Base-by-base conservation (phyloP, 2,113 vertebrate genomes). In the Eulemur macaco region DNA sequence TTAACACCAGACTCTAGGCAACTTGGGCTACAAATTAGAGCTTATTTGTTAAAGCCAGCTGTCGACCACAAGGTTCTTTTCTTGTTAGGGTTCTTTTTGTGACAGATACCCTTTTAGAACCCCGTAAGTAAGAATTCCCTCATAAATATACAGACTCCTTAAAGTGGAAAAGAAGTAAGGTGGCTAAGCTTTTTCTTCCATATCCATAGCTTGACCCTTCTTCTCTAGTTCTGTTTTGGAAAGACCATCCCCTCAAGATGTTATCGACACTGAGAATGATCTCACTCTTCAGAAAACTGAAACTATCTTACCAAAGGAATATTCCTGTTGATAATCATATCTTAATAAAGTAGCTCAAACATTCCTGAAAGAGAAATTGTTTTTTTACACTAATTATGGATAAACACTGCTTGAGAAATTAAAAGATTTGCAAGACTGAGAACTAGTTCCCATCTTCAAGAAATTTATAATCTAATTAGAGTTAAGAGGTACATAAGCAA, bases 271-370 rank as follows among this genome's bases (percentile, higher is more conserved):
- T 58, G 56, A 23, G 23, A 64, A 29, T 56, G 29, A 89, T 14
- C 34, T 97, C n/a, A 86, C 18, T 64, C n/a, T 64, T 64, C 69
- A 54, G 63, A 52, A 95, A 96, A 54, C 23, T 10, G 21, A 91
- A 95, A 80, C 18, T 76, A 27, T 73, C 68, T 88, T 69, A 91
- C 34, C 37, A 74, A 58, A 91, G 39, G 37, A 69, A 78, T 29
- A 0, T 78, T 95, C 20, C 37, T 84, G 34, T 77, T 60, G 42
- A 88, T 74, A 94, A 56, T 15, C 17, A 18, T 50, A 39, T 78
- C 47, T 91, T 95, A 58, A 82, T 47, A 86, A 78, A 68, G 29
- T 42, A 78, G 37, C 6, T 83, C 63, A 86, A 73, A 74, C 9
- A 66, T 81, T 93, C 37, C 71, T 80, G 89, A 86, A 89, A 76